phyloP scores from a whole-genome alignment of 2,888 invertebrate genomes.

The Mongoloraphidia duomilia region DNA sequence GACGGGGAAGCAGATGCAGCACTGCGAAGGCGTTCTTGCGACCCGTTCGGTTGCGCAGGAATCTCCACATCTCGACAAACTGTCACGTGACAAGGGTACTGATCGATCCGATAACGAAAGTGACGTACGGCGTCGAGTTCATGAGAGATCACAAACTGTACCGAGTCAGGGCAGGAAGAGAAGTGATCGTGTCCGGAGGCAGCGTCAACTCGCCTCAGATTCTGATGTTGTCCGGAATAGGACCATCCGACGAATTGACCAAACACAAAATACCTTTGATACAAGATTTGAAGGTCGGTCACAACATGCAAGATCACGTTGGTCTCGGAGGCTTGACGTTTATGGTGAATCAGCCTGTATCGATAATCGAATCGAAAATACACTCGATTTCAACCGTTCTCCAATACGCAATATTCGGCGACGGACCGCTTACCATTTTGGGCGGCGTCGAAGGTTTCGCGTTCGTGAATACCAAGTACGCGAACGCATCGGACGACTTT shows the following conservation, averaged over 20 bases:
- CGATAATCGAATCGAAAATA: constrained; percentile 64
- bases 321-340: constrained; percentile 77
- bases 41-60: constrained; percentile 63
- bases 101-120: constrained; percentile 55
- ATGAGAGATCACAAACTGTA: constrained; percentile 56
- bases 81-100: constrained; percentile 64
- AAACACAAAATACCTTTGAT: constrained; percentile 64
- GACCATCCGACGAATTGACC: constrained; percentile 55
- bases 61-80: constrained; percentile 72
- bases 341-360: constrained; percentile 60
- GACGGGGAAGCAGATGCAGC: constrained; percentile 73
- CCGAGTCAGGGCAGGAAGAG: constrained; percentile 61
- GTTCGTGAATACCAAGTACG: constrained; percentile 77
- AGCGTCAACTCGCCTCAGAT: constrained; percentile 88
- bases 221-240: constrained; percentile 84
- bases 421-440: constrained; percentile 71
- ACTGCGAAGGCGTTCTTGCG: constrained; percentile 78
- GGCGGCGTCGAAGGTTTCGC: constrained; percentile 84
- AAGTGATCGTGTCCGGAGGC: constrained; percentile 82
- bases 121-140: constrained; percentile 73
- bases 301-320: constrained; percentile 81
- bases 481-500: constrained; percentile 63
- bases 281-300: constrained; percentile 68
- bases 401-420: constrained; percentile 70
- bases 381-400: constrained; percentile 66